Evolutionary conservation across 2,113 vertebrate genomes (phyloP).

Genomic region (Hypocryptadius cinnamomeus): DNA sequence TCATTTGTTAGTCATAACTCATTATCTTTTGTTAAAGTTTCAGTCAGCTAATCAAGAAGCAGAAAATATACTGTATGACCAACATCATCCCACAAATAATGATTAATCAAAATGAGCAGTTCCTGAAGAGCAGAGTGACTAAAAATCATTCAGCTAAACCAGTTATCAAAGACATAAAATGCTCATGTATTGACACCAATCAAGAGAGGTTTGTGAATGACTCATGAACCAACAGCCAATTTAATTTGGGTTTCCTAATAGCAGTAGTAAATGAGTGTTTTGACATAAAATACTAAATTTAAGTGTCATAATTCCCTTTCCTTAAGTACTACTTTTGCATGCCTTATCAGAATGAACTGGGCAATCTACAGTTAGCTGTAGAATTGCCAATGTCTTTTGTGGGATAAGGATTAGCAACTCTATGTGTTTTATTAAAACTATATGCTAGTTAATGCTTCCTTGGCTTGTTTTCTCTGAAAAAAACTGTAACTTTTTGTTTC

Average conservation of each 20-base stretch:
- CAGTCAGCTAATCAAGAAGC: constrained; percentile 1
- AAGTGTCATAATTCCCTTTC: not conserved
- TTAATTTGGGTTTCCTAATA: not conserved
- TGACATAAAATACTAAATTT: not conserved
- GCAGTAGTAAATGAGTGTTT: not conserved
- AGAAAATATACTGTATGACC: not conserved
- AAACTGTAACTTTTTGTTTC: not conserved
- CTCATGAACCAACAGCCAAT: not conserved
- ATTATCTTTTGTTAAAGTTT: constrained; percentile 12
- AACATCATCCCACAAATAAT: not conserved
- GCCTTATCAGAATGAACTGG: not conserved
- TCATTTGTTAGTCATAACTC: constrained; percentile 22
- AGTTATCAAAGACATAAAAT: not conserved
- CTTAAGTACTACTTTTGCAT: not conserved
- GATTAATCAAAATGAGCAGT: not conserved
- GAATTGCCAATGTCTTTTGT: not conserved
- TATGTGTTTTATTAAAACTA: not conserved
- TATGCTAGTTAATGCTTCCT: not conserved
- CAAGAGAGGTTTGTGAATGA: not conserved
- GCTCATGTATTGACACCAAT: not conserved
- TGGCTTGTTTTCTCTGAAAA: not conserved
- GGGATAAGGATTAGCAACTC: not conserved
- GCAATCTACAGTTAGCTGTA: not conserved
- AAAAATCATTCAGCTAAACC: not conserved
- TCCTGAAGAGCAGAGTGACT: not conserved